These are phyloP conservation scores for Patella pellucida DNA, from an alignment of 2,888 invertebrate genomes.

Conservation along the genomic window DNA sequence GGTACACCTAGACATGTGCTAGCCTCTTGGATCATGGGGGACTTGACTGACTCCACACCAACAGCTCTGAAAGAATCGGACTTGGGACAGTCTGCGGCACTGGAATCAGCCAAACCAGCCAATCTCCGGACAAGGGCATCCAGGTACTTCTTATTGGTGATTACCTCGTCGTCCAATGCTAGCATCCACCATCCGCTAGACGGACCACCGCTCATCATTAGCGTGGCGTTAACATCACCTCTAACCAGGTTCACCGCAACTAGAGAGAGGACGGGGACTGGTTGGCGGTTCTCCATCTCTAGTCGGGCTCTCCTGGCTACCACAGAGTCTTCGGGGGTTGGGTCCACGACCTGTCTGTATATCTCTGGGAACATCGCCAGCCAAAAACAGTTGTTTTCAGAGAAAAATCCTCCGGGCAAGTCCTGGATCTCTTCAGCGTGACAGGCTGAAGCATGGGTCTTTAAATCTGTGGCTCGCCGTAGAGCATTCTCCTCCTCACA, in stretches of 20 bases:
- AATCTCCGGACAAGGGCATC: too few species aligned
- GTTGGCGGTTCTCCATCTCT: background rate
- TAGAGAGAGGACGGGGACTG: background rate
- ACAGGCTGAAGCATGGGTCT: background rate
- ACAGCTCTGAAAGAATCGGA: too few species aligned
- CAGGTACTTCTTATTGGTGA: too few species aligned
- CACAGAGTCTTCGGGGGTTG: background rate
- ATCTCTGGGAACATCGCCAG: background rate
- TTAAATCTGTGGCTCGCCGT: background rate
- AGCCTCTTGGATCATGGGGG: too few species aligned
- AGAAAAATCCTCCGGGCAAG: background rate
- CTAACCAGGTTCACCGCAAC: background rate
- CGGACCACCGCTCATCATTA: background rate
- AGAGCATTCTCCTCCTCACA: background rate
- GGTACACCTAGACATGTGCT: too few species aligned
- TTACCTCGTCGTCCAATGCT: background rate
- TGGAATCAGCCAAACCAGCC: too few species aligned
- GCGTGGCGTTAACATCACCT: background rate
- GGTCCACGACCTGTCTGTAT: background rate
- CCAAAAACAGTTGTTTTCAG: background rate
- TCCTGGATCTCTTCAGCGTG: background rate
- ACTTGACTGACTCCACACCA: too few species aligned
- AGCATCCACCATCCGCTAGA: background rate
- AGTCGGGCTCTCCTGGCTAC: background rate
- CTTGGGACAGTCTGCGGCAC: too few species aligned